phyloP scores from a whole-genome alignment of 1,140 invertebrate species.

The Leptonema lineaticorne region DNA sequence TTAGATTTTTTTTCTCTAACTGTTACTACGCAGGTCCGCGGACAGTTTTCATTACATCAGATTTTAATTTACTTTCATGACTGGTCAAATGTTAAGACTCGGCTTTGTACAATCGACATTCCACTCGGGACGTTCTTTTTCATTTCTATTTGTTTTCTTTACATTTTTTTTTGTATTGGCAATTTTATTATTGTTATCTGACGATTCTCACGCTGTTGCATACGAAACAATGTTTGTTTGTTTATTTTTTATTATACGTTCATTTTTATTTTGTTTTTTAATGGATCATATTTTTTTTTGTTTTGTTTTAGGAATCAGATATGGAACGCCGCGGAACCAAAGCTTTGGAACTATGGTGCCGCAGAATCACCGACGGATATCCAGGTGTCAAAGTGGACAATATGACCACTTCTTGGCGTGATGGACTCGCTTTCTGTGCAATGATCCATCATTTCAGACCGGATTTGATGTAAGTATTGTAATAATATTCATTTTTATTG shows the following conservation, averaged over 20 bases:
- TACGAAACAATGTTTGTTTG: background rate
- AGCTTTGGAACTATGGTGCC: constrained; percentile 86
- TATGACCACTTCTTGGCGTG: constrained; percentile 91
- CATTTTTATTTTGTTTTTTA: too few species aligned
- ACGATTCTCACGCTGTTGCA: background rate
- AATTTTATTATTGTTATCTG: background rate
- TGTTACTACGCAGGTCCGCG: background rate
- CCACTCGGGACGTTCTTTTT: background rate
- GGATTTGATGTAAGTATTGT: constrained; percentile 90
- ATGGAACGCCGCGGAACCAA: constrained; percentile 86
- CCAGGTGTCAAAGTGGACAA: constrained; percentile 83
- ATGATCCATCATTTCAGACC: constrained; percentile 94
- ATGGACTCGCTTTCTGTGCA: constrained; percentile 94
- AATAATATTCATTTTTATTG: too few species aligned
- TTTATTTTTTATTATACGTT: background rate
- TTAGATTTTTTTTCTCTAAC: background rate
- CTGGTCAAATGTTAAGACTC: background rate
- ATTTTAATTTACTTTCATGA: constrained; percentile 15
- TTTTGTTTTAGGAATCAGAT: constrained; percentile 43
- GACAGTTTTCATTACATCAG: constrained; percentile 6
- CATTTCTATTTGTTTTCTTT: background rate
- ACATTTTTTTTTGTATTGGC: background rate
- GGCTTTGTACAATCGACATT: constrained; percentile 8
- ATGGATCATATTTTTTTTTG: background rate
- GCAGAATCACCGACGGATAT: constrained; percentile 84